Evolutionary conservation across 2,888 invertebrate species (phyloP).

Genomic region (Theristus sp.): DNA sequence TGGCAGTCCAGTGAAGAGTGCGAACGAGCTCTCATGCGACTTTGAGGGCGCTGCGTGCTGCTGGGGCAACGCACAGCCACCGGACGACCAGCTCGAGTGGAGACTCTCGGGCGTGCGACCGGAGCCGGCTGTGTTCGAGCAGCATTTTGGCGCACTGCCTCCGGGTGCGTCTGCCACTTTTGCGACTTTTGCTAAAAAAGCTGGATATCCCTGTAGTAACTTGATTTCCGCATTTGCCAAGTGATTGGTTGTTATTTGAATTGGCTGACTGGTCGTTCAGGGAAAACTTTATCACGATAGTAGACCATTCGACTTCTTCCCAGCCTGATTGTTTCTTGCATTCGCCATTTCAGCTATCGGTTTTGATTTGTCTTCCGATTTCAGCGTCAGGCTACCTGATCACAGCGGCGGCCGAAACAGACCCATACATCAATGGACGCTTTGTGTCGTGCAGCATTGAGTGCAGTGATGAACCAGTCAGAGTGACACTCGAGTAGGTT

Average conservation of each 20-base stretch:
- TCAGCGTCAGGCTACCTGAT: neutral
- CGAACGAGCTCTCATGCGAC: neutral
- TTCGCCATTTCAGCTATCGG: too few species aligned
- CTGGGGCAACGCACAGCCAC: neutral
- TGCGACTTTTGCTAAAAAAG: neutral
- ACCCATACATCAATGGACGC: neutral
- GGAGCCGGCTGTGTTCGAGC: neutral
- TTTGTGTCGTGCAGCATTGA: neutral
- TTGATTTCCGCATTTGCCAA: too few species aligned
- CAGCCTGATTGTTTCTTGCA: too few species aligned
- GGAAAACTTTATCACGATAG: too few species aligned
- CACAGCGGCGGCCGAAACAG: neutral
- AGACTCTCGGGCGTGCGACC: neutral
- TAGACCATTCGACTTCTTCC: too few species aligned
- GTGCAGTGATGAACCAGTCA: neutral
- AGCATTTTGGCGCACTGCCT: neutral
- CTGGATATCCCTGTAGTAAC: too few species aligned
- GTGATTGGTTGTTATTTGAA: too few species aligned
- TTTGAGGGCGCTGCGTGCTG: neutral
- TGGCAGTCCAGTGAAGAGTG: neutral
- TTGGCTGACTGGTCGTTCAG: too few species aligned
- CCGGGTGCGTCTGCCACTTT: neutral
- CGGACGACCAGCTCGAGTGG: neutral
- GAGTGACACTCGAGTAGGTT: neutral
- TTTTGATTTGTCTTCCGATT: too few species aligned